Evolutionary conservation across 2,888 invertebrate species (phyloP), one percentile per base, ranked within the genome.

Genomic region (Dascillus cervinus): DNA sequence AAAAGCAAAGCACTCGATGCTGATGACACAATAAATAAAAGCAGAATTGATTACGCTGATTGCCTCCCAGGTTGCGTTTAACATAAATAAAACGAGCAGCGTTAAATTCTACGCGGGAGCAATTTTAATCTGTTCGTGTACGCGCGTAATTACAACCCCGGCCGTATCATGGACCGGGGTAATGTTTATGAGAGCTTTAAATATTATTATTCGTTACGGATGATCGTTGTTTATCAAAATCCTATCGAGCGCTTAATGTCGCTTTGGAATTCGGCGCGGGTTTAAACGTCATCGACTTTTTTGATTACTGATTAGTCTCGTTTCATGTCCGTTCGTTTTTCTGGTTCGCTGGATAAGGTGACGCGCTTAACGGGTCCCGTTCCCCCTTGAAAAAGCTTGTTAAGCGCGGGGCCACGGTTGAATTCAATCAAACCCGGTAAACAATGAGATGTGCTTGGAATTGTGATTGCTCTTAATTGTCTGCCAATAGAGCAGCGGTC

Each of bases 31-130:
- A 60, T 59, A 58, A 60, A 60, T 59, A 62, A 62, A 62, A 60
- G 58, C 60, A 52, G 62, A 63, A 63, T 62, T 63, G 63, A 63
- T 63, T 62, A 62, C 58, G 60, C 57, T 63, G 63, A 63, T 63
- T 62, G 62, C 58, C 56, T 52, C 52, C 52, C 56, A 49, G 50
- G 49, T 49, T 53, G 55, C 58, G 58, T 60, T 61, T 62, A 60
- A 59, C 58, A 59, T 60, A 60, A 61, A 60, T 59, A 60, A 60
- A 60, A 58, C 53, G 51, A 50, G 47, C 52, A 48, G 47, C 50
- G 52, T 44, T 50, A 49, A 55, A 55, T 55, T 52, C 51, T 53
- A 56, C 56, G 57, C 54, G 58, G 53, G 56, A 54, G 57, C 58
- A 58, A 58, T 60, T 60, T 60, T 60, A 60, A 60, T 59, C 58